Evolutionary conservation across 2,888 invertebrate species (phyloP).

Genomic region (Tetragonisca angustula): DNA sequence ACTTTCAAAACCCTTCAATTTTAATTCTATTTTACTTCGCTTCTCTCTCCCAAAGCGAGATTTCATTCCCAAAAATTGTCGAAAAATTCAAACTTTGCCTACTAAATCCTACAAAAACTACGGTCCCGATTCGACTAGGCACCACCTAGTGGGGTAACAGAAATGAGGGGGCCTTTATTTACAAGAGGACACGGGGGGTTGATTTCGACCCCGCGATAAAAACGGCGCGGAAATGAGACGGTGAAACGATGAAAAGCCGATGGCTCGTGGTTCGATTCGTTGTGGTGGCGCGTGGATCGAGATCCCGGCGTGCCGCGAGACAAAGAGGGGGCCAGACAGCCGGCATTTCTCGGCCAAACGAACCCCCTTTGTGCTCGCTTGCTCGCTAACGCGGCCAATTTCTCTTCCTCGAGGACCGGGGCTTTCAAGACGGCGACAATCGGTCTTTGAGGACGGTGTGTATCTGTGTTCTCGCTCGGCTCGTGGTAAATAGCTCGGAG

Average conservation of each 20-base stretch:
- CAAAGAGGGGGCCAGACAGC: conserved; percentile 7
- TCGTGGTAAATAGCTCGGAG: not conserved
- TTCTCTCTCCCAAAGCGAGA: too few relatives aligned
- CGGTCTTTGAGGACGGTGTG: not conserved
- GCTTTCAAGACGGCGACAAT: conserved; percentile 27
- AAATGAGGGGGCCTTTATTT: conserved; percentile 48
- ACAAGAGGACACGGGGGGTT: conserved; percentile 54
- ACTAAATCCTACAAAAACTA: conserved; percentile 25
- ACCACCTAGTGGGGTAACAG: conserved; percentile 4
- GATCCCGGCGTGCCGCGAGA: not conserved
- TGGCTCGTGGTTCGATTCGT: conserved; percentile 59
- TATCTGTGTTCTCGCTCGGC: not conserved
- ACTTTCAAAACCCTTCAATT: too few relatives aligned
- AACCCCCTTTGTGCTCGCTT: conserved; percentile 33
- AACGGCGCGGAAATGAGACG: conserved; percentile 64
- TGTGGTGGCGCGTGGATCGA: conserved; percentile 33
- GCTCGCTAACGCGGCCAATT: conserved; percentile 29
- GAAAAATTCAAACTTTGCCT: too few relatives aligned
- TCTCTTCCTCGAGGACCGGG: conserved; percentile 7
- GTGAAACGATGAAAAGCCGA: conserved; percentile 60
- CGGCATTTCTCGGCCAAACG: not conserved
- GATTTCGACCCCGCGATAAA: conserved; percentile 54
- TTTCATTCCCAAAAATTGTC: too few relatives aligned
- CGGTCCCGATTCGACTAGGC: not conserved
- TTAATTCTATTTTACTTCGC: too few relatives aligned